Evolutionary conservation across 2,888 invertebrate genomes (phyloP), one percentile per base, ranked within the genome.

Genomic region (Drosophila anomelani): DNA sequence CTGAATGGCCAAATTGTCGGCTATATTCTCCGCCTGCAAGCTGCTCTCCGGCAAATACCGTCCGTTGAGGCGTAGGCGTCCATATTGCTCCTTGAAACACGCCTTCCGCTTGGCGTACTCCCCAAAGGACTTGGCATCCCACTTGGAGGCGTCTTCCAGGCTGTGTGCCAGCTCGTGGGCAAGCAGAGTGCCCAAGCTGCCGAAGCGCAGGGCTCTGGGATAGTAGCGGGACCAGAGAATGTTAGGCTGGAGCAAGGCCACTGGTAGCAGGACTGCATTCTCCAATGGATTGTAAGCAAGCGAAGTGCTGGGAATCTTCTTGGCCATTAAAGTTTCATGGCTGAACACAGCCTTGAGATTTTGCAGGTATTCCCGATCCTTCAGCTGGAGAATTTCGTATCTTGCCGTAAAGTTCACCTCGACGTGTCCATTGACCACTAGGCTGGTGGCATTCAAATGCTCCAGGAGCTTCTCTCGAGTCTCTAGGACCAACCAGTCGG

Each of bases 1-100:
- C 59, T 92, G 92, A 0, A 92, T 38, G n/a, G 88, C 91, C 15
- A 84, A 84, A 68, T 91, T 92, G 49, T 92, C 92, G 4, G 92
- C 91, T 8, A 92, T 89, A 53, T 92, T 91, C 64, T 89, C 89
- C 20, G 87, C 63, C 51, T 92, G 91, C 39, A 89, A 59, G 7
- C 90, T 89, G 4, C 78, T 85, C 39, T 85, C 72, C 0, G 91
- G 79, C 34, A 91, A 61, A 60, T 85, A 88, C n/a, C 80, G 76
- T 0, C 90, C 89, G 36, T 76, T 80, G 8, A 82, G 80, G 0
- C 90, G 90, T 47, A 82, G 79, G 0, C 78, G 81, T 23, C 89
- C 86, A 51, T 92, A 92, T 56, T 92, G 91, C 12, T 81, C 73
- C 59, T 85, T 88, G 32, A 90, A 91, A 57, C 92, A 92, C 1